phyloP scores from a whole-genome alignment of 2,113 vertebrate species.

The Rhagologus leucostigma region DNA sequence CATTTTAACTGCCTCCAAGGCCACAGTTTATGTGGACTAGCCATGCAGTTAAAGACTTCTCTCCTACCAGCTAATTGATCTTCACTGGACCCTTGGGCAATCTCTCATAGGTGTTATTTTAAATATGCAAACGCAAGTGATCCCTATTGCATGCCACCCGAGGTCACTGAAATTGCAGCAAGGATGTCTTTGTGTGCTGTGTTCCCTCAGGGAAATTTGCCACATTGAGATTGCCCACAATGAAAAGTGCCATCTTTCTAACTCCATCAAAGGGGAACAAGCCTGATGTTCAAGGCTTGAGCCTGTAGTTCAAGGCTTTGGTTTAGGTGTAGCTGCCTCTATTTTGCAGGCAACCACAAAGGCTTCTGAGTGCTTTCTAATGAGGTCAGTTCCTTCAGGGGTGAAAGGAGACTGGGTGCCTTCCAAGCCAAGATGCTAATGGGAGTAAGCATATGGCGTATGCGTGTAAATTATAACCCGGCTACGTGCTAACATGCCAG shows the following conservation, averaged over 20 bases:
- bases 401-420: slow-evolving; percentile 28
- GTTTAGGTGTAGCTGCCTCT: not conserved
- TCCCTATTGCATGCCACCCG: not conserved
- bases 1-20: not conserved
- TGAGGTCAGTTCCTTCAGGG: not conserved
- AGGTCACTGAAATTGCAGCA: slow-evolving; percentile 12
- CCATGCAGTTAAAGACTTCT: not conserved
- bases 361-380: not conserved
- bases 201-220: not conserved
- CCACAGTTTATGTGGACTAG: not conserved
- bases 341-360: not conserved
- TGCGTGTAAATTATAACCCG: slow-evolving; percentile 26
- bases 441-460: not conserved
- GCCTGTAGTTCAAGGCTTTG: not conserved
- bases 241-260: not conserved
- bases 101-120: not conserved
- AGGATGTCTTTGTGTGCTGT: not conserved
- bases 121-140: not conserved
- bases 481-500: slow-evolving; percentile 50
- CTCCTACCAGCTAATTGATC: slow-evolving; percentile 8
- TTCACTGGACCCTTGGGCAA: not conserved
- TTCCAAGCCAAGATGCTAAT: slow-evolving; percentile 13
- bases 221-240: not conserved
- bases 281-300: not conserved
- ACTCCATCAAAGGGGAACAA: not conserved